Evolutionary conservation across 2,113 vertebrate species (phyloP).

Genomic region (Zapus hudsonius): DNA sequence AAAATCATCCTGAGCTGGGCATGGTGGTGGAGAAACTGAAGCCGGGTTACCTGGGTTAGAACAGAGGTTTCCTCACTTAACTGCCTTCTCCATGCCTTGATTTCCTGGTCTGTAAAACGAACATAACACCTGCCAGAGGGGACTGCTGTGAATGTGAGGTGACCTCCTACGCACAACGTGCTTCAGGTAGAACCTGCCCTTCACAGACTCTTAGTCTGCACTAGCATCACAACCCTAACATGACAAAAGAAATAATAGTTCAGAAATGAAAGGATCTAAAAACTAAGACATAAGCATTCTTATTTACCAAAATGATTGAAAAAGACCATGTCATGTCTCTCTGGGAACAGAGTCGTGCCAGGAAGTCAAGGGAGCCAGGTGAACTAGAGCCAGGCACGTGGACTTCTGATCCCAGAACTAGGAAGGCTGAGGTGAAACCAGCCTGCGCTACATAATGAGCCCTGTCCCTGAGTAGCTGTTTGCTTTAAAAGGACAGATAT

Average conservation of each 20-base stretch:
- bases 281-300: background rate
- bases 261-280: background rate
- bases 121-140: too few relatives aligned
- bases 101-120: too few relatives aligned
- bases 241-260: background rate
- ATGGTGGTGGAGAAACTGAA: background rate
- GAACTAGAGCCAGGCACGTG: background rate
- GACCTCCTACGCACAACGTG: accelerated
- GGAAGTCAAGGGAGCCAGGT: background rate
- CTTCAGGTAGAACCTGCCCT: background rate
- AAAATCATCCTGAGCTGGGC: background rate
- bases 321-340: background rate
- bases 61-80: too few relatives aligned
- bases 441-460: too few relatives aligned
- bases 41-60: background rate
- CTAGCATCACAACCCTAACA: background rate
- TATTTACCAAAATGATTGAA: background rate
- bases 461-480: too few relatives aligned
- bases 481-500: too few relatives aligned
- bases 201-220: background rate
- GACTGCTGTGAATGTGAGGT: background rate
- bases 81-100: too few relatives aligned
- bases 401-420: too few relatives aligned
- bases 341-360: background rate
- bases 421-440: too few relatives aligned